Evolutionary conservation across 2,888 invertebrate genomes (phyloP).

Genomic region (Myopa testacea): DNA sequence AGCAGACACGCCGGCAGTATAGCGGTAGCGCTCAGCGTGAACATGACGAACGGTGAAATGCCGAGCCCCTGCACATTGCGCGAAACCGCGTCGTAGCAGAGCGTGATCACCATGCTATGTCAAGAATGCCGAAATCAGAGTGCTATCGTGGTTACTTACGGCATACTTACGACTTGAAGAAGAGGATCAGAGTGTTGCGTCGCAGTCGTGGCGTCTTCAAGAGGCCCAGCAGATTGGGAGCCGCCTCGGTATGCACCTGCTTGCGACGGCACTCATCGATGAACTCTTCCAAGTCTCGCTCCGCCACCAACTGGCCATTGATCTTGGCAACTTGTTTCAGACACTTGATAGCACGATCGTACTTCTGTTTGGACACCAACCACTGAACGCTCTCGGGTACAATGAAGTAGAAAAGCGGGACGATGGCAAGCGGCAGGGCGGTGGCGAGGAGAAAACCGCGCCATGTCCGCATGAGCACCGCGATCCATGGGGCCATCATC

Average conservation of each 20-base stretch:
- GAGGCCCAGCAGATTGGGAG: slow-evolving; percentile 69
- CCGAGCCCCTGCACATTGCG: slow-evolving; percentile 72
- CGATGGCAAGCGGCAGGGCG: slow-evolving; percentile 69
- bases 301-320: slow-evolving; percentile 69
- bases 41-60: slow-evolving; percentile 72
- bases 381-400: slow-evolving; percentile 74
- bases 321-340: slow-evolving; percentile 70
- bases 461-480: slow-evolving; percentile 69
- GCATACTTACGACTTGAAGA: slow-evolving; percentile 73
- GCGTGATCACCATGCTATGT: slow-evolving; percentile 72
- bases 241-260: slow-evolving; percentile 50
- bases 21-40: slow-evolving; percentile 71
- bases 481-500: slow-evolving; percentile 70
- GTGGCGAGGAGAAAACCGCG: slow-evolving; percentile 70
- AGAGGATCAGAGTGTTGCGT: slow-evolving; percentile 68
- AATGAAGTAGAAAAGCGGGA: slow-evolving; percentile 70
- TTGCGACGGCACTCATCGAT: slow-evolving; percentile 57
- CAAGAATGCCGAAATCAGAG: slow-evolving; percentile 29
- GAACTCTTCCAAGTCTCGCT: slow-evolving; percentile 58
- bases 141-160: slow-evolving; percentile 37
- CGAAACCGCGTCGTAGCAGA: slow-evolving; percentile 73
- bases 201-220: slow-evolving; percentile 71
- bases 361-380: slow-evolving; percentile 71
- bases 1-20: slow-evolving; percentile 73
- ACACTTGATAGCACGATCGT: slow-evolving; percentile 70